Evolutionary conservation across 2,888 invertebrate species (phyloP), one percentile per base, ranked within the genome.

Genomic region (Adineta ricciae): DNA sequence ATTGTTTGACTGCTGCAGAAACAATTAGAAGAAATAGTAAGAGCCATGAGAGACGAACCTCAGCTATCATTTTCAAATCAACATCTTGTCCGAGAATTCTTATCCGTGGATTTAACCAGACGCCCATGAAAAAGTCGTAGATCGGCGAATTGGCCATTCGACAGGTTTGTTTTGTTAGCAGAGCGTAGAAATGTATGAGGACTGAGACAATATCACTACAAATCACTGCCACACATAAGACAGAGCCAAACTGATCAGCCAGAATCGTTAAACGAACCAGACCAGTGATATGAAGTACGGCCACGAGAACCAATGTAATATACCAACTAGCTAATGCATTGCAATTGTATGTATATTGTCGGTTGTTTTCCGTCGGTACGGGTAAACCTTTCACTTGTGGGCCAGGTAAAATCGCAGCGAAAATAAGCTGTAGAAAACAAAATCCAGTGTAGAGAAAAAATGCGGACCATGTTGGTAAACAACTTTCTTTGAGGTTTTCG

Each of bases 61-160:
- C 78, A 38, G 78, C 78, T 24, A 78, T 19, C 78, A 78, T 78
- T 78, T 78, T 41, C 24, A 78, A 36, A 90, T 94, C 94, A 84
- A 94, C 88, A 9, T 90, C 90, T 82, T 92, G 92, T 49, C 50
- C 50, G 7, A 36, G 19, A 50, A 83, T 50, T 83, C 90, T 88
- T 86, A 94, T 88, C 85, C 93, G 91, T 0, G 94, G 94, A 90
- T 94, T 94, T 78, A 94, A 90, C 90, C 94, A 94, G 88, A 93
- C 91, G 2, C 95, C 95, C 91, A 94, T 92, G 89, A 93, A 94
- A 89, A 94, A 94, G 88, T 94, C 93, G 89, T 94, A 93, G 83
- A 88, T 50, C 9, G 32, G 50, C 8, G 38, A 38, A 78, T 78
- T 21, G 2, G 78, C 14, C 78, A 78, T 78, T 7, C 78, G 78